Conservation (phyloP, 2,888 invertebrate species). For the Diogma glabrata region DNA sequence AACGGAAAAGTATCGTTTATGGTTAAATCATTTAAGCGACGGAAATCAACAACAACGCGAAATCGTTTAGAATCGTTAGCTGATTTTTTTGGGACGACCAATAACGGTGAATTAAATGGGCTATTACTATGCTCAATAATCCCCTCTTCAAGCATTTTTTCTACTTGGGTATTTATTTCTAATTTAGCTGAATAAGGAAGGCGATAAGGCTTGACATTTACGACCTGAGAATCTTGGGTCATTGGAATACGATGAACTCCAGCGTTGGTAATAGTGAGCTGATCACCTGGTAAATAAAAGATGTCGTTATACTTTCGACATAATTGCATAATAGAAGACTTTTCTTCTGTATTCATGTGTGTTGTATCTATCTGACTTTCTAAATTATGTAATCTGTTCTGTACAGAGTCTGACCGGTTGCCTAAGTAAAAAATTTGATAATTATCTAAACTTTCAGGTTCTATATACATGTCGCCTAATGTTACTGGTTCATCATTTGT, state of each 20-base stretch:
- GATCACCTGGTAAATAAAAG: neutral
- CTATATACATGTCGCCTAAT: too few species aligned
- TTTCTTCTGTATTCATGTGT: neutral
- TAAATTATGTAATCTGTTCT: neutral
- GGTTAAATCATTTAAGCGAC: neutral
- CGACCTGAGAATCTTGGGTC: neutral
- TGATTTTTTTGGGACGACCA: neutral
- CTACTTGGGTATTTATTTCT: neutral
- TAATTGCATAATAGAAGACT: neutral
- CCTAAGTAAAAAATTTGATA: neutral
- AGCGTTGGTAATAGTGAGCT: too few species aligned
- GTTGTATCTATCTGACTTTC: neutral
- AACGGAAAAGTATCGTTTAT: constrained; percentile 12
- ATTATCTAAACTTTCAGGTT: neutral
- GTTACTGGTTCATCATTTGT: too few species aligned
- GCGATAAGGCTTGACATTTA: too few species aligned
- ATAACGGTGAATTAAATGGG: neutral
- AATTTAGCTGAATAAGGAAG: neutral
- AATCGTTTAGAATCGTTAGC: neutral
- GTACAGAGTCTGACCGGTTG: neutral
- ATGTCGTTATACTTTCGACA: neutral
- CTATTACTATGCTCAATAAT: neutral
- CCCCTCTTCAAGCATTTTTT: neutral
- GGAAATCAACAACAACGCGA: neutral
- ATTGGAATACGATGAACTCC: neutral